These are phyloP conservation scores for Eugnorisma glareosa DNA, from an alignment of 2,888 invertebrate species.

Conservation along the genomic window DNA sequence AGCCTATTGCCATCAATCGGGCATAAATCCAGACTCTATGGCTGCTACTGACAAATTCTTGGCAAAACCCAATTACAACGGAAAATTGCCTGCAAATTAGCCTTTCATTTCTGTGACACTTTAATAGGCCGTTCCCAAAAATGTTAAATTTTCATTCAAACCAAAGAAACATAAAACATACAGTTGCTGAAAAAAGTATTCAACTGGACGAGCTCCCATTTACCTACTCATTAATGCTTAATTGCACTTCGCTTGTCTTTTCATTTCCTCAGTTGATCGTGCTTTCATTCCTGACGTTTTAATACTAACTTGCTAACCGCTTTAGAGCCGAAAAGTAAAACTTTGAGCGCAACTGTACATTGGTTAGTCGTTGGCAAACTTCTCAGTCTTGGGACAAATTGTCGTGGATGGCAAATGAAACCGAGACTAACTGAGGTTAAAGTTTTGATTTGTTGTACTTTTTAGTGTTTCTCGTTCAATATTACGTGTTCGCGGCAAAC, in stretches of 20 bases:
- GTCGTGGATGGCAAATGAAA: constrained; percentile 49
- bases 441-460: constrained; percentile 57
- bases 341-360: constrained; percentile 31
- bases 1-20: too few species aligned
- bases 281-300: constrained; percentile 45
- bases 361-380: constrained; percentile 26
- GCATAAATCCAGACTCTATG: too few species aligned
- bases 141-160: neutral
- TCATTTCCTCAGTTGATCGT: constrained; percentile 48
- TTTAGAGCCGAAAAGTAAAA: constrained; percentile 27
- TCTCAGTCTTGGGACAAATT: constrained; percentile 36
- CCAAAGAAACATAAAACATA: constrained; percentile 6
- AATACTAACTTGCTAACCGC: constrained; percentile 50
- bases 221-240: constrained; percentile 49
- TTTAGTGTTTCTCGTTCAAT: constrained; percentile 33
- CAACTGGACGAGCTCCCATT: constrained; percentile 42
- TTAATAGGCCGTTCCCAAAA: constrained; percentile 37
- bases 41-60: too few species aligned
- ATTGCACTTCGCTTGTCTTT: constrained; percentile 57
- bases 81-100: constrained; percentile 23
- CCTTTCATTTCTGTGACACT: constrained; percentile 11
- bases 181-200: constrained; percentile 19
- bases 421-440: constrained; percentile 29
- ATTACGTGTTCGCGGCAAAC: constrained; percentile 13
- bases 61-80: neutral